These are phyloP conservation scores for Microcebus griseorufus DNA, from an alignment of 2,113 vertebrate genomes.

Conservation along the genomic window DNA sequence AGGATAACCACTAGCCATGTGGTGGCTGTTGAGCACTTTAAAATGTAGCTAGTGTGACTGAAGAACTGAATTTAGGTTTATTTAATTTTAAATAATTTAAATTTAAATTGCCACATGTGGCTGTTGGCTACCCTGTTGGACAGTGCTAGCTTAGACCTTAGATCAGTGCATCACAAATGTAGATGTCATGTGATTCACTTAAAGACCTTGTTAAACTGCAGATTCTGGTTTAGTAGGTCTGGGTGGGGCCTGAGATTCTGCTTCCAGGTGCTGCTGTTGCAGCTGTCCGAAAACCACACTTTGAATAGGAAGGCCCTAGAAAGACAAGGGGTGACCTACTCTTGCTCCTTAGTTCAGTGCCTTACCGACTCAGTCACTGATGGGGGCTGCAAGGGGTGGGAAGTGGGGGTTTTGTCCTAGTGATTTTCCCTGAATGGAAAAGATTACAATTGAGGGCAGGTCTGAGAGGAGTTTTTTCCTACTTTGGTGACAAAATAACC, in stretches of 20 bases:
- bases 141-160: background rate
- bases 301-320: background rate
- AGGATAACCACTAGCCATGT: background rate
- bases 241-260: background rate
- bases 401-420: background rate
- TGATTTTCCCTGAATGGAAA: background rate
- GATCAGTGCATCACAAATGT: background rate
- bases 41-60: background rate
- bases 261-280: background rate
- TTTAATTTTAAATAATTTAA: background rate
- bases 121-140: background rate
- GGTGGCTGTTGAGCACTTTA: background rate
- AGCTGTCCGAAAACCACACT: background rate
- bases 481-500: background rate
- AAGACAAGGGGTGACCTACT: background rate
- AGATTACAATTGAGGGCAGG: background rate
- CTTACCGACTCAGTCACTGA: background rate
- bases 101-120: background rate
- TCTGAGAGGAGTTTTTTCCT: constrained; percentile 21
- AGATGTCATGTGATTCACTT: background rate
- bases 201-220: background rate
- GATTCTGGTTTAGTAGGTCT: background rate
- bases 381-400: background rate
- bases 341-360: background rate
- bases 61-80: constrained; percentile 14